Conservation (phyloP, 2,113 vertebrate genomes). For the Cichladusa arquata region DNA sequence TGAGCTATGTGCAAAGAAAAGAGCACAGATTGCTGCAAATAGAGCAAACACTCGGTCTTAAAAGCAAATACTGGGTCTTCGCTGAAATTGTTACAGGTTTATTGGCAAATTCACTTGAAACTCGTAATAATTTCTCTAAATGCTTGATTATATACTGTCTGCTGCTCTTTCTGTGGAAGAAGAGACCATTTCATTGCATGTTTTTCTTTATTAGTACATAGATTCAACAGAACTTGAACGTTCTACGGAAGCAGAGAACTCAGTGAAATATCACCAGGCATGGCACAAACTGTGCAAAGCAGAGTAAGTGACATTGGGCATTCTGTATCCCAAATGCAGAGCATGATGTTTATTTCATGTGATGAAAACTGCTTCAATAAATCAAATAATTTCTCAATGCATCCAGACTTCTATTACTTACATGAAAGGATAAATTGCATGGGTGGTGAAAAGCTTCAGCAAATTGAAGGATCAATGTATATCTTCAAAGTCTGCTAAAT, state of each 20-base stretch:
- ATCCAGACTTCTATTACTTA: not conserved
- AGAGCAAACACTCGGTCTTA: accelerated
- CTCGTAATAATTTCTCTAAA: not conserved
- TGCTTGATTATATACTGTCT: not conserved
- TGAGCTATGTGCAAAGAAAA: not conserved
- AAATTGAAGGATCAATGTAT: not conserved
- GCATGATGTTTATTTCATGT: not conserved
- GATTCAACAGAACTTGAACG: slow-evolving; percentile 78
- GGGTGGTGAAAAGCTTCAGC: not conserved
- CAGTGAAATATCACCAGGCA: slow-evolving; percentile 79
- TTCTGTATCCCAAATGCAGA: not conserved
- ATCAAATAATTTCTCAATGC: not conserved
- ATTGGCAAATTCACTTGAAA: not conserved
- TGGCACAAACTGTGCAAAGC: slow-evolving; percentile 82
- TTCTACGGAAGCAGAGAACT: slow-evolving; percentile 68
- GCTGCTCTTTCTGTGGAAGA: not conserved
- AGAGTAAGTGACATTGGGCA: slow-evolving; percentile 69
- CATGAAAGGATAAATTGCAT: accelerated
- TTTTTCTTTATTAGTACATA: slow-evolving; percentile 73
- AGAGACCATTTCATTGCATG: not conserved
- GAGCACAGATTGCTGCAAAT: not conserved
- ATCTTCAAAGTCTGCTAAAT: not conserved
- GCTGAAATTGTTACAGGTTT: not conserved
- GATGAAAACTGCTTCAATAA: not conserved
- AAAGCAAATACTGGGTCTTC: not conserved